phyloP scores from a whole-genome alignment of 2,888 invertebrate species.

The Gonocerus acuteangulatus region DNA sequence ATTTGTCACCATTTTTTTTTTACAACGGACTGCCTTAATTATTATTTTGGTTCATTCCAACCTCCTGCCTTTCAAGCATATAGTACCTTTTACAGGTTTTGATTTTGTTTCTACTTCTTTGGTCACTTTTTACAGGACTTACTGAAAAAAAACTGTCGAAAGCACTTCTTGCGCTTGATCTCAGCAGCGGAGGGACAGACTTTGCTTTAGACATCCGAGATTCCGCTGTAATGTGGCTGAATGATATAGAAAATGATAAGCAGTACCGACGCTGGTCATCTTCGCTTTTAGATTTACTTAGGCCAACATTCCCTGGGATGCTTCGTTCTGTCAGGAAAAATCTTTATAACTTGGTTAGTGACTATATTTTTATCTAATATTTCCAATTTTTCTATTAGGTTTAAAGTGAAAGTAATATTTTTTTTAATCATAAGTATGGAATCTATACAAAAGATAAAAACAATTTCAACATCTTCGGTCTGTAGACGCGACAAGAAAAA shows the following conservation, averaged over 20 bases:
- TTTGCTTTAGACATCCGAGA: constrained; percentile 94
- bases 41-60: background rate
- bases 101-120: background rate
- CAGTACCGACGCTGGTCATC: constrained; percentile 84
- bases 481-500: no score
- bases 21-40: no score
- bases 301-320: constrained; percentile 98
- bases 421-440: no score
- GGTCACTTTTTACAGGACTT: constrained; percentile 46
- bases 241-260: constrained; percentile 86
- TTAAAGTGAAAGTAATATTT: no score
- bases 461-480: no score
- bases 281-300: constrained; percentile 77
- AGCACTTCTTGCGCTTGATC: constrained; percentile 59
- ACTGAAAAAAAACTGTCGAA: constrained; percentile 56
- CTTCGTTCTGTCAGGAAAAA: constrained; percentile 78
- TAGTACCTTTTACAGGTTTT: background rate
- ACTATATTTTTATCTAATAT: background rate
- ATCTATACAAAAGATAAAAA: no score
- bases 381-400: background rate
- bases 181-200: constrained; percentile 49
- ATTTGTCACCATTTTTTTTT: no score
- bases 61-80: no score
- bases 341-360: constrained; percentile 71
- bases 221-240: constrained; percentile 86